These are phyloP conservation scores for Porites lobata DNA, from an alignment of 92 coral and sea anemone genomes.

Conservation along the genomic window DNA sequence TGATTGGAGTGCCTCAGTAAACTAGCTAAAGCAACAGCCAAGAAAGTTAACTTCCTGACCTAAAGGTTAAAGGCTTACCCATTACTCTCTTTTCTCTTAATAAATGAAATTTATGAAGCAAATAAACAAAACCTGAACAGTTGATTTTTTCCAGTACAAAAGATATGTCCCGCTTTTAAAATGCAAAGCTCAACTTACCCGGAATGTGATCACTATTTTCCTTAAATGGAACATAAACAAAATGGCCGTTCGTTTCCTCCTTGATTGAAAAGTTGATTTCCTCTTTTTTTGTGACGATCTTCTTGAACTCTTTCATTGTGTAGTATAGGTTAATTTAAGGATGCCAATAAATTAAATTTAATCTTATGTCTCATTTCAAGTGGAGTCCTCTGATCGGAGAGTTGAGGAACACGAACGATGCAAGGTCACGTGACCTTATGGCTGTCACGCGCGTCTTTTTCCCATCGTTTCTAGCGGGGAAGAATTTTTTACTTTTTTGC, in stretches of 20 bases:
- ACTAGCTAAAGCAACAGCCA: too few species aligned
- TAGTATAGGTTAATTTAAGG: neutral
- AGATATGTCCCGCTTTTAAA: too few species aligned
- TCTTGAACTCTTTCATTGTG: conserved; percentile 51
- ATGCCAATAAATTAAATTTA: neutral
- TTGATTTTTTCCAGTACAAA: too few species aligned
- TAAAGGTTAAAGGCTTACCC: too few species aligned
- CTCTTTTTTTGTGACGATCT: conserved; percentile 38
- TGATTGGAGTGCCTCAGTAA: too few species aligned
- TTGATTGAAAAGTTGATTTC: conserved; percentile 65
- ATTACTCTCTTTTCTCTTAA: too few species aligned
- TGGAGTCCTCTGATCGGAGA: neutral
- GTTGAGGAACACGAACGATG: neutral
- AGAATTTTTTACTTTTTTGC: neutral
- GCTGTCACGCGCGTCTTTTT: too few species aligned
- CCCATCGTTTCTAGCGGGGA: neutral
- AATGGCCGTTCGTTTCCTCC: conserved; percentile 79
- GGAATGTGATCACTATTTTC: conserved; percentile 16
- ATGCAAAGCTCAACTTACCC: neutral
- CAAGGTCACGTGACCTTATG: too few species aligned
- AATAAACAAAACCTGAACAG: too few species aligned
- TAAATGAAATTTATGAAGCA: too few species aligned
- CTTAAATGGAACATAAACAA: conserved; percentile 51
- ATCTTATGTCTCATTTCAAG: neutral
- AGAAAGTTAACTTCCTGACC: too few species aligned